Conservation (phyloP, 2,113 vertebrate species). For the Dascyllus trimaculatus region DNA sequence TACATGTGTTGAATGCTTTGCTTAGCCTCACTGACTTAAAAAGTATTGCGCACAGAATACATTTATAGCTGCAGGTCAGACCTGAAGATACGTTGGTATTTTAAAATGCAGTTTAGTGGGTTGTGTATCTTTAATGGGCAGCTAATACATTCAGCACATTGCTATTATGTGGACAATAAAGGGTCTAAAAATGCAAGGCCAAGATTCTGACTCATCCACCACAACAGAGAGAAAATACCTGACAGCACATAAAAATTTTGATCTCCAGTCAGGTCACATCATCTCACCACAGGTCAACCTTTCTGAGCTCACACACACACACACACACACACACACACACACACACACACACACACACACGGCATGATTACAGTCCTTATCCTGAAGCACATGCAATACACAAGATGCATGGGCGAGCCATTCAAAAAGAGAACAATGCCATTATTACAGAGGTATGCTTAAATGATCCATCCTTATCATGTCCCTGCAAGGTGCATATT, state of each 20-base stretch:
- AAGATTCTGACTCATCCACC: constrained; percentile 12
- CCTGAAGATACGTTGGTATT: neutral
- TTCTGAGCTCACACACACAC: neutral
- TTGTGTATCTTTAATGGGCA: constrained; percentile 17
- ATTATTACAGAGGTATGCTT: constrained; percentile 50
- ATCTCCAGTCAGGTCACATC: constrained; percentile 15
- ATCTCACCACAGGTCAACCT: constrained; percentile 20
- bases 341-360: neutral
- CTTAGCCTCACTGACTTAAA: constrained; percentile 10
- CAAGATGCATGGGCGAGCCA: constrained; percentile 31
- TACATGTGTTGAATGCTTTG: constrained; percentile 30
- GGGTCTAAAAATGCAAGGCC: neutral
- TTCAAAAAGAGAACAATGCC: constrained; percentile 31
- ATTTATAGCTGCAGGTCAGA: constrained; percentile 6
- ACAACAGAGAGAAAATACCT: neutral
- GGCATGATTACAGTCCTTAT: constrained; percentile 24
- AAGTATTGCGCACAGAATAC: constrained; percentile 2
- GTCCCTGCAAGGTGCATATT: constrained; percentile 72
- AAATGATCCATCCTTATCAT: constrained; percentile 61
- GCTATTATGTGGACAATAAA: constrained; percentile 9
- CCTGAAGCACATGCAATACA: constrained; percentile 24
- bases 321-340: neutral
- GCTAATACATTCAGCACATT: constrained; percentile 2
- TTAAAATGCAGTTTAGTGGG: neutral
- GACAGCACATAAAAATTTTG: constrained; percentile 3